Conservation (phyloP, 2,113 vertebrate genomes). For the Damaliscus lunatus region DNA sequence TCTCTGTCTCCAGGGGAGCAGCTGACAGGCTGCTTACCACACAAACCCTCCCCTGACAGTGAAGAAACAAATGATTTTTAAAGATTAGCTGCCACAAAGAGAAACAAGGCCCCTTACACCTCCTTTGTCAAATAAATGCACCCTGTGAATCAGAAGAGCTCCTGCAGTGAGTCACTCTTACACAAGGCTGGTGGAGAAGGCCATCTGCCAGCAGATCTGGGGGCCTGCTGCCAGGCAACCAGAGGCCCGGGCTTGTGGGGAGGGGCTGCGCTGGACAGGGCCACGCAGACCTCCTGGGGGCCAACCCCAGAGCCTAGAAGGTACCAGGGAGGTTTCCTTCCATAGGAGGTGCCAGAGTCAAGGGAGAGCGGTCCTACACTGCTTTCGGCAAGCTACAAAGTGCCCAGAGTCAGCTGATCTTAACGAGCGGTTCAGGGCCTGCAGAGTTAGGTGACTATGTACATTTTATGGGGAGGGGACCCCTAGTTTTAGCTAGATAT, state of each 20-base stretch:
- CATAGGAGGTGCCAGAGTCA: neutral
- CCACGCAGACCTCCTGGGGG: neutral
- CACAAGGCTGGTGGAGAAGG: neutral
- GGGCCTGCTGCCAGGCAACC: neutral
- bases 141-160: neutral
- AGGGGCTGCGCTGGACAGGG: neutral
- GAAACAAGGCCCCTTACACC: neutral
- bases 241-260: neutral
- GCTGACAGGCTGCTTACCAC: neutral
- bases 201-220: neutral
- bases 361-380: neutral
- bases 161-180: neutral
- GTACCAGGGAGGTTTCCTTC: neutral
- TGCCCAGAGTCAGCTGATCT: no score
- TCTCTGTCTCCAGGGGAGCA: neutral
- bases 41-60: neutral
- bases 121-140: neutral
- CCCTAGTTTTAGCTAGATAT: neutral
- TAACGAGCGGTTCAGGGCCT: accelerated
- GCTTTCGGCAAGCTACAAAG: neutral
- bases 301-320: neutral
- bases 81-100: neutral
- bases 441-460: neutral
- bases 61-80: neutral
- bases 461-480: neutral